Evolutionary conservation across 1,140 invertebrate genomes (phyloP).

Genomic region (Drosophila suzukii): DNA sequence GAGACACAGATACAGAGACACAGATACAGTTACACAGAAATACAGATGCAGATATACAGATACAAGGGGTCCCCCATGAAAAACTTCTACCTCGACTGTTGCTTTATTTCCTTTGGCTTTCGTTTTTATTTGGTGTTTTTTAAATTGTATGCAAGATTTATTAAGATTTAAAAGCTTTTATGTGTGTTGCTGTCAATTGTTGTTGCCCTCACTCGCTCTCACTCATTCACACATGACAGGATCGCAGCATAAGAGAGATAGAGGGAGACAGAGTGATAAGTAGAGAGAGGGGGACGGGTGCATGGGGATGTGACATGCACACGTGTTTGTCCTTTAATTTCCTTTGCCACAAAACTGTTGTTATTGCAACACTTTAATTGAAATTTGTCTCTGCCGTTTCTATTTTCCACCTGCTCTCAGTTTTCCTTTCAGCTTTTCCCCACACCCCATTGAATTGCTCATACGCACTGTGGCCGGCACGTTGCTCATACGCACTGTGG

Average conservation of each 20-base stretch:
- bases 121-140: constrained; percentile 57
- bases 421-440: not conserved
- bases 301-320: constrained; percentile 2
- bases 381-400: constrained; percentile 38
- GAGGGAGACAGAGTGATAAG: not conserved
- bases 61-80: not conserved
- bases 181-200: constrained; percentile 79
- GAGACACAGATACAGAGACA: constrained; percentile 1
- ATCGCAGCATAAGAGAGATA: not conserved
- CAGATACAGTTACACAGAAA: not conserved
- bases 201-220: constrained; percentile 23
- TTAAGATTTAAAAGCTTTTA: constrained; percentile 84
- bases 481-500: constrained; percentile 53
- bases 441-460: constrained; percentile 5
- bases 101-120: constrained; percentile 44
- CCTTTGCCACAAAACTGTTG: constrained; percentile 45
- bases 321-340: constrained; percentile 54
- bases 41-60: constrained; percentile 4
- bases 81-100: constrained; percentile 28
- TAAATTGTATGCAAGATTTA: constrained; percentile 83
- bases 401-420: constrained; percentile 1
- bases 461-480: constrained; percentile 34
- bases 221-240: constrained; percentile 6
- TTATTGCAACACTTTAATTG: constrained; percentile 64
- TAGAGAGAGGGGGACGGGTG: not conserved